phyloP scores from a whole-genome alignment of 2,113 vertebrate species.

The Gymnocephalus cernua region DNA sequence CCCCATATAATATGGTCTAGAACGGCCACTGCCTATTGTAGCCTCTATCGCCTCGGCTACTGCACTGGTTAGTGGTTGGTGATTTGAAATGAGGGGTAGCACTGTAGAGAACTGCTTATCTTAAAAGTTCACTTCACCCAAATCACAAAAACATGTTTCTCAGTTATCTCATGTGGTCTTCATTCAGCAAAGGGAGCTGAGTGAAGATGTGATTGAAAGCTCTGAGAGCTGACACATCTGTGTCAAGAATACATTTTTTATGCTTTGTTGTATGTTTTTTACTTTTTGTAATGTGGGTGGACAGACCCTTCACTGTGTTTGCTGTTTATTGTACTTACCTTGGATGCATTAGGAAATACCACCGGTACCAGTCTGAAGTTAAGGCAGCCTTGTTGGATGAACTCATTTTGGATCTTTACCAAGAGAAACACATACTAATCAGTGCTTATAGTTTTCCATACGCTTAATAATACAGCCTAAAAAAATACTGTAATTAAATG shows the following conservation, averaged over 20 bases:
- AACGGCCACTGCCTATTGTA: no score
- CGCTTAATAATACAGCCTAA: background rate
- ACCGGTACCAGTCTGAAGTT: slow-evolving; percentile 97
- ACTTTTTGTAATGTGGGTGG: background rate
- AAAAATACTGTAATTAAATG: no score
- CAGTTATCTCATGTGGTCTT: background rate
- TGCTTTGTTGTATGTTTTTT: background rate
- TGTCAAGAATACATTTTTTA: background rate
- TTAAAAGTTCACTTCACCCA: no score
- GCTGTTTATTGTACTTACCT: slow-evolving; percentile 81
- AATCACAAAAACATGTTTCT: no score
- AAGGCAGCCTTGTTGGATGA: slow-evolving; percentile 95
- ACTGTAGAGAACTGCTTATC: no score
- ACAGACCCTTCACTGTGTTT: background rate
- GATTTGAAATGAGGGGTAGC: no score
- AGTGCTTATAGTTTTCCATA: background rate
- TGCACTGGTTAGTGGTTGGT: no score
- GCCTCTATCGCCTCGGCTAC: no score
- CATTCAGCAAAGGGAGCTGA: no score
- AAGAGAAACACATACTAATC: slow-evolving; percentile 5
- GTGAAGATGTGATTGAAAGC: background rate
- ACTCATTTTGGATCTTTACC: slow-evolving; percentile 95
- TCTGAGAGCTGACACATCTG: background rate
- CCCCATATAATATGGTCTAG: no score
- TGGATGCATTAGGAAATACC: slow-evolving; percentile 91